Evolutionary conservation across 2,797 vertebrate species (phyloP), one percentile per base, ranked within the genome.

Genomic region (Muscicapa comitata): DNA sequence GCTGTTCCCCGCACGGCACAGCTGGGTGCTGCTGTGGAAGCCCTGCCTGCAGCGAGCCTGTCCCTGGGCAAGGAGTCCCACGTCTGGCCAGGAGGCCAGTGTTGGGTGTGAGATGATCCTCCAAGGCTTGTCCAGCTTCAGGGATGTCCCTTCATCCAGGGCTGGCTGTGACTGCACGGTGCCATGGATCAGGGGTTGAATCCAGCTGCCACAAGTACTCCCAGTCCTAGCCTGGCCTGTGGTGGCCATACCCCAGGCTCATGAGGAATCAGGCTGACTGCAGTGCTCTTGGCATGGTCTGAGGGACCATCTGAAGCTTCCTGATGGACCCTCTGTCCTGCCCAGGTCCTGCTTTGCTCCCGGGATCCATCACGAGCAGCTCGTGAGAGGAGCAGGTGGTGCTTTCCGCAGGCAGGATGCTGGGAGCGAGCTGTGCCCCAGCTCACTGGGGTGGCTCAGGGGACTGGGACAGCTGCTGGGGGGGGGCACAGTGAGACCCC

Each of bases 311-410:
- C 62, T 70, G 47, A 35, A 48, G 37, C 65, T 48, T 43, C 42
- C 2, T 0, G 1, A 28, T 23, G 53, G 75, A 75, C 45, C 43
- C 50, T 28, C 33, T 73, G 68, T 31, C 61, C 57, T 58, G 17
- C 29, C 11, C 1, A 1, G 33, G 40, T 18, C 38, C 0, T 2
- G 20, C 35, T 80, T 71, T 74, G 28, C 33, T 71, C 43, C 61
- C 0, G 0, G 23, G 21, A 28, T 82, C 72, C 65, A 9, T 42
- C 0, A 0, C 3, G 9, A 74, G 0, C 48, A 42, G 88, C 37
- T 31, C 1, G 6, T 1, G 43, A 58, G 42, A 37, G 43, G 72
- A 47, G 57, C 83, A 67, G 88, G 55, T 67, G 1, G 18, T 54
- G 2, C 18, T 54, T 93, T 90, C 85, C 2, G 0, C 63, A 65